Percentiles rank a stretch among this genome's conserved stretches.
phyloP scores from a whole-genome alignment of 2,113 vertebrate genomes.

The Xenus cinereus region DNA sequence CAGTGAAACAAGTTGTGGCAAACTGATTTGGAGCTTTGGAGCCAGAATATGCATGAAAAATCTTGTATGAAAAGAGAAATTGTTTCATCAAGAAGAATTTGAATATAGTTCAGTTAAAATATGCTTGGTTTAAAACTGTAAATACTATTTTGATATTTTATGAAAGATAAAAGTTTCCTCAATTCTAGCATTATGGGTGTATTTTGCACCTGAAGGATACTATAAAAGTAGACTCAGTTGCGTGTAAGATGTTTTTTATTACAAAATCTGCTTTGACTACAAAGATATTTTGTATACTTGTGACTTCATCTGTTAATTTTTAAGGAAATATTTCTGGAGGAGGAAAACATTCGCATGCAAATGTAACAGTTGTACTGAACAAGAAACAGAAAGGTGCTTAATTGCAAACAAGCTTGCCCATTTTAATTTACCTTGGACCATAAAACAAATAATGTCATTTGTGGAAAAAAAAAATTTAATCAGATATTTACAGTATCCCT shows the following conservation, averaged over 20 bases:
- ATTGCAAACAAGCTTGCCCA: not conserved
- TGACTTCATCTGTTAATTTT: not conserved
- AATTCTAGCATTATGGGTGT: not conserved
- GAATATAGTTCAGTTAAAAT: slow-evolving; percentile 57
- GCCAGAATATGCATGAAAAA: slow-evolving; percentile 55
- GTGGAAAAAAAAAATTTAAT: not conserved
- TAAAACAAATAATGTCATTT: not conserved
- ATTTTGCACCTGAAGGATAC: slow-evolving; percentile 54
- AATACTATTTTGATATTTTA: slow-evolving; percentile 53
- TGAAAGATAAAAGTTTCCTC: slow-evolving; percentile 62
- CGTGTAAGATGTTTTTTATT: not conserved
- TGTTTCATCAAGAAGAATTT: slow-evolving; percentile 51
- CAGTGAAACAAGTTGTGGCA: slow-evolving; percentile 70
- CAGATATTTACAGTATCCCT: not conserved
- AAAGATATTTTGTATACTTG: not conserved
- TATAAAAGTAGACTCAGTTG: not conserved
- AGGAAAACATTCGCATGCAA: not conserved
- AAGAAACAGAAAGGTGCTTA: not conserved
- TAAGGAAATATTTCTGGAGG: not conserved
- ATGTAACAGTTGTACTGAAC: not conserved
- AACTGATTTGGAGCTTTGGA: slow-evolving; percentile 43
- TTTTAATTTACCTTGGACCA: not conserved
- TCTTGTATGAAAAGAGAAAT: slow-evolving; percentile 50
- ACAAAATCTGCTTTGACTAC: not conserved
- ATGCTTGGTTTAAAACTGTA: slow-evolving; percentile 56